A percentile compares a stretch with the other conserved stretches of the same genome.
Evolutionary conservation across 2,113 vertebrate genomes (phyloP).

Genomic region (Stigmatopora argus): DNA sequence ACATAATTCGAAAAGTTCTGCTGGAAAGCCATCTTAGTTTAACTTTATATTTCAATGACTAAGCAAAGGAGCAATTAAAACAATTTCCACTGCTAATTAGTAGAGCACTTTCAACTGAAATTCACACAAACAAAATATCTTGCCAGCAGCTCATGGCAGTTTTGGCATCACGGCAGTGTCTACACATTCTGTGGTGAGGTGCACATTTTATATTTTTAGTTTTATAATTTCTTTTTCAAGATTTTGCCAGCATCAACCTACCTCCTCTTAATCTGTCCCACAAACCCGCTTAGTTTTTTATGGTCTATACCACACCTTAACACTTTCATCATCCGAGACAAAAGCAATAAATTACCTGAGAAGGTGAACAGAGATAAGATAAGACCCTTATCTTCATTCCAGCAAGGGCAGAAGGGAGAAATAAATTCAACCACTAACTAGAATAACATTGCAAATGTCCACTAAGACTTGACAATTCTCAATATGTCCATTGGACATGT

Average conservation of each 20-base stretch:
- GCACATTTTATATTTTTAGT: background rate
- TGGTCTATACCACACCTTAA: constrained; percentile 21
- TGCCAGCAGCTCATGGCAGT: no score
- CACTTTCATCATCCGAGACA: constrained; percentile 21
- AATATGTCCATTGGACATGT: background rate
- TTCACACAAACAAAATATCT: background rate
- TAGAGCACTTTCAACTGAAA: constrained; percentile 21
- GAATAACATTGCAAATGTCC: background rate
- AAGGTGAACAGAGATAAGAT: constrained; percentile 21
- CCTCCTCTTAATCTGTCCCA: background rate
- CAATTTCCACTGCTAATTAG: constrained; percentile 35
- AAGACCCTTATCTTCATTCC: constrained; percentile 23
- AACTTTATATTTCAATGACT: constrained; percentile 7
- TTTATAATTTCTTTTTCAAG: background rate
- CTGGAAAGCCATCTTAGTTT: background rate
- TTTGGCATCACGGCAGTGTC: no score
- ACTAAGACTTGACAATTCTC: background rate
- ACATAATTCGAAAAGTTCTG: background rate
- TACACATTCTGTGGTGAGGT: background rate
- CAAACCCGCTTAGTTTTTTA: background rate
- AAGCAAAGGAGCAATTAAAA: constrained; percentile 23
- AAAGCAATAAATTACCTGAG: constrained; percentile 32
- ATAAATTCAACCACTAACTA: background rate
- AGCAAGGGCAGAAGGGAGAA: background rate
- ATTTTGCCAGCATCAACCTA: background rate